These are phyloP conservation scores for Eutrigla gurnardus DNA, from an alignment of 2,797 vertebrate genomes.

Conservation along the genomic window DNA sequence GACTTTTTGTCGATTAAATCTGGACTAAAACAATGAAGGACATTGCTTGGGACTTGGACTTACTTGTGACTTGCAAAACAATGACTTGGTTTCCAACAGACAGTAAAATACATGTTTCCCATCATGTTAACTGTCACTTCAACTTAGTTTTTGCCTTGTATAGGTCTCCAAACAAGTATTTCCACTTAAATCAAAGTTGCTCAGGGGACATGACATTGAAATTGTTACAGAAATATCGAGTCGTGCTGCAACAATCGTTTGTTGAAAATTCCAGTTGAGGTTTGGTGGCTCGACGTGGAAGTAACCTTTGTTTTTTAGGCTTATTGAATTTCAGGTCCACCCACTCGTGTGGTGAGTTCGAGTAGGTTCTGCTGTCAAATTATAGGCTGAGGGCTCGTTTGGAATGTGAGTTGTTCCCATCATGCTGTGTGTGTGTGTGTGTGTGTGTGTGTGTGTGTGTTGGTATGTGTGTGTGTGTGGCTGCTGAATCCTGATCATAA, in stretches of 20 bases:
- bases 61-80: not conserved
- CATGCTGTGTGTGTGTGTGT: slow-evolving; percentile 19
- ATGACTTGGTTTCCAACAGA: not conserved
- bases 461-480: slow-evolving; percentile 4
- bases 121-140: not conserved
- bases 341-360: slow-evolving; percentile 54
- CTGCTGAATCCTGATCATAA: slow-evolving; percentile 33
- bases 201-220: no score
- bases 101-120: not conserved
- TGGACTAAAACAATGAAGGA: no score
- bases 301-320: slow-evolving; percentile 50
- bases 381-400: slow-evolving; percentile 48
- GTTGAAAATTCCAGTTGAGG: slow-evolving; percentile 4
- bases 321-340: slow-evolving; percentile 69
- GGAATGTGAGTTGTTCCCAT: slow-evolving; percentile 54
- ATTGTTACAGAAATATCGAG: not conserved
- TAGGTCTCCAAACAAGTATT: not conserved
- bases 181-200: not conserved
- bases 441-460: slow-evolving; percentile 12
- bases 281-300: slow-evolving; percentile 36
- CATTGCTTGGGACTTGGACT: not conserved
- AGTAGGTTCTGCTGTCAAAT: slow-evolving; percentile 55
- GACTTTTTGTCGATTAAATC: no score
- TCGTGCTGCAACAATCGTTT: not conserved
- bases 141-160: not conserved